Percentiles rank a stretch among this genome's conserved stretches.
Evolutionary conservation across 2,113 vertebrate species (phyloP).

Genomic region (Pachyramphus minor): DNA sequence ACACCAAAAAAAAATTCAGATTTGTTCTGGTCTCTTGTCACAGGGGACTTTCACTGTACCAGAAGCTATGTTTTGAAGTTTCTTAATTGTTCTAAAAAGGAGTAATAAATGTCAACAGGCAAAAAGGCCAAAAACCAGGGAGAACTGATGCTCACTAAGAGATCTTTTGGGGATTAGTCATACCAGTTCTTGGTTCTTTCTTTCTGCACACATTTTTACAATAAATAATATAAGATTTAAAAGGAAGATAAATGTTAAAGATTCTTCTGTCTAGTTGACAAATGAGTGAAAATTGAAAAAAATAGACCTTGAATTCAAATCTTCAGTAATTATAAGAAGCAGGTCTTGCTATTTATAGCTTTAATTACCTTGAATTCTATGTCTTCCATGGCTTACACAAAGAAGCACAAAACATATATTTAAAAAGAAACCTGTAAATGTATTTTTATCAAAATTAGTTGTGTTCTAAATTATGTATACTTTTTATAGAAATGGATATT

Average conservation of each 20-base stretch:
- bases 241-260: not conserved
- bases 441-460: not conserved
- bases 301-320: not conserved
- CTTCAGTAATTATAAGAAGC: not conserved
- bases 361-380: not conserved
- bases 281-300: not conserved
- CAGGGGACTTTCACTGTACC: not conserved
- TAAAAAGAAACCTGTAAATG: not conserved
- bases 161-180: not conserved
- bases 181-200: not conserved
- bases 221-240: not conserved
- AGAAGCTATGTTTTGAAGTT: not conserved
- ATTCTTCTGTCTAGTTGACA: not conserved
- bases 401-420: not conserved
- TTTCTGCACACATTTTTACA: not conserved
- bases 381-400: not conserved
- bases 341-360: not conserved
- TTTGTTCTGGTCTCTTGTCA: not conserved
- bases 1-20: not conserved
- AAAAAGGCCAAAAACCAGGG: conserved; percentile 5
- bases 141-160: not conserved
- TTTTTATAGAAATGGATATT: not conserved
- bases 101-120: conserved; percentile 26
- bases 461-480: not conserved
- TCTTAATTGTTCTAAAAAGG: conserved; percentile 6